These are phyloP conservation scores for Orthosia gracilis DNA, from an alignment of 2,888 invertebrate species.

Conservation along the genomic window DNA sequence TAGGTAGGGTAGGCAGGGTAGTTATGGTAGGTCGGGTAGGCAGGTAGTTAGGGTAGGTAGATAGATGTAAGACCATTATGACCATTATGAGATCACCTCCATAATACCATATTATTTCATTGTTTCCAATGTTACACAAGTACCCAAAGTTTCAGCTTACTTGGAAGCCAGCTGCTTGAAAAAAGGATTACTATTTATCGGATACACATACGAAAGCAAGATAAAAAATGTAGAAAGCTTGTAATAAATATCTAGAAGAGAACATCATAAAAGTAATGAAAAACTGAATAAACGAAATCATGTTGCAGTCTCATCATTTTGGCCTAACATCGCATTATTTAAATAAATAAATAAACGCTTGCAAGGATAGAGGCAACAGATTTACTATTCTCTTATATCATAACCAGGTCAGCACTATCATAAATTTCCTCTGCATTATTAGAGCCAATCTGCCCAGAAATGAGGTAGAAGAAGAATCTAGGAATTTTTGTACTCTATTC, in stretches of 20 bases:
- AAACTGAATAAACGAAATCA: constrained; percentile 2
- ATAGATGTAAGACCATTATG: no score
- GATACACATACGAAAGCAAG: no score
- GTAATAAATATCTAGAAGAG: neutral
- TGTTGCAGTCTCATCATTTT: constrained; percentile 20
- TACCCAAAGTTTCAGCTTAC: no score
- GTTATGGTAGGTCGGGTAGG: no score
- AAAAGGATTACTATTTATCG: no score
- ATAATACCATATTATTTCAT: no score
- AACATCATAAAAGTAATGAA: neutral
- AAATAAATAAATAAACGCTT: constrained; percentile 33
- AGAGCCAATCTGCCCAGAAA: constrained; percentile 50
- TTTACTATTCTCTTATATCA: constrained; percentile 29
- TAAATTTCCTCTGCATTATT: constrained; percentile 52
- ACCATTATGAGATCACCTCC: no score
- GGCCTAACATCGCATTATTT: constrained; percentile 19
- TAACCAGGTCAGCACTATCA: constrained; percentile 35
- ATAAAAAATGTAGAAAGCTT: no score
- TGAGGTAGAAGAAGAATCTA: constrained; percentile 41
- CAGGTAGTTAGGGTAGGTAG: no score
- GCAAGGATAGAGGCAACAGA: constrained; percentile 3
- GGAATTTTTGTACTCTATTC: constrained; percentile 41
- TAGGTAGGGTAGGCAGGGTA: no score
- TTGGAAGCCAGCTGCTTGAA: no score
- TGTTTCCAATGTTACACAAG: no score